phyloP scores from a whole-genome alignment of 2,797 vertebrate genomes.

The Thaleichthys pacificus region DNA sequence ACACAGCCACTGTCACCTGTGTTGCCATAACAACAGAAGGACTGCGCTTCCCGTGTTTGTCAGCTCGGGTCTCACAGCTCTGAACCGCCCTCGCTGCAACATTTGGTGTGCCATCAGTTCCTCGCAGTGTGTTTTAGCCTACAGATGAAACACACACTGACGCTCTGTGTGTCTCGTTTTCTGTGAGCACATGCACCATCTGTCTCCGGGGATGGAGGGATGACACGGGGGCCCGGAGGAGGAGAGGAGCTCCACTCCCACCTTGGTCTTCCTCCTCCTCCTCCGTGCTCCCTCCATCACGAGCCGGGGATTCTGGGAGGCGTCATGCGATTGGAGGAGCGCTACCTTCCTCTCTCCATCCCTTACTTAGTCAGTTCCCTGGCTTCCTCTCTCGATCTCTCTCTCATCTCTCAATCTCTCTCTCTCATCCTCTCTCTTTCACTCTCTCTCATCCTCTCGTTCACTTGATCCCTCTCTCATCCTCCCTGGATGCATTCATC shows the following conservation, averaged over 20 bases:
- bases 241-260: neutral
- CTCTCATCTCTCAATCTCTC: slow-evolving; percentile 6
- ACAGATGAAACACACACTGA: neutral
- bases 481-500: neutral
- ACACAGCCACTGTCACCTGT: slow-evolving; percentile 1
- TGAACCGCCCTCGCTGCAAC: neutral
- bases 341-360: slow-evolving; percentile 31
- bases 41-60: slow-evolving; percentile 80
- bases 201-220: slow-evolving; percentile 26
- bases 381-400: slow-evolving; percentile 12
- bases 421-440: slow-evolving; percentile 13
- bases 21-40: slow-evolving; percentile 83
- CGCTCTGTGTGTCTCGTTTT: neutral
- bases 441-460: neutral
- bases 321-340: slow-evolving; percentile 24
- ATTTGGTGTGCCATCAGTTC: neutral
- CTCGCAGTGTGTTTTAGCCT: neutral
- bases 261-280: too few species aligned
- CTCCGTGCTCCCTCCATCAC: neutral
- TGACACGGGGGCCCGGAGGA: neutral
- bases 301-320: slow-evolving; percentile 14
- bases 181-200: slow-evolving; percentile 1
- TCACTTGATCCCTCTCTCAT: neutral
- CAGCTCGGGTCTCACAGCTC: neutral
- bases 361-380: slow-evolving; percentile 20